Evolutionary conservation across 2,888 invertebrate species (phyloP).

Genomic region (Drosophila tanythrix): DNA sequence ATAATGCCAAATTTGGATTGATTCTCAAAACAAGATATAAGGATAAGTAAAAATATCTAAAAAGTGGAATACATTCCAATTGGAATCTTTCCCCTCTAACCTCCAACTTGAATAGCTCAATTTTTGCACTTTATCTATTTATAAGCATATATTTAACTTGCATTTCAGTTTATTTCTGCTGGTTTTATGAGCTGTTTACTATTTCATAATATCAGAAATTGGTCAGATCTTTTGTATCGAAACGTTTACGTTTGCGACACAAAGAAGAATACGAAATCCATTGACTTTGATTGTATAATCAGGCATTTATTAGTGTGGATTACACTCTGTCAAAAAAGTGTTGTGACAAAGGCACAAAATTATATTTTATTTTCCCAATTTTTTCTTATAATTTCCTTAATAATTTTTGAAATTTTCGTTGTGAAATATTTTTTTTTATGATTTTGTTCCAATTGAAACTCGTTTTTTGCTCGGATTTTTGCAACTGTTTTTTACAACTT

Average conservation of each 20-base stretch:
- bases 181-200: not conserved
- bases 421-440: not conserved
- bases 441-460: not conserved
- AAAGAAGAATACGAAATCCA: not conserved
- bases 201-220: not conserved
- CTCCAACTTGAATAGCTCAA: not conserved
- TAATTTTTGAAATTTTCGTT: not conserved
- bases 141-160: not conserved
- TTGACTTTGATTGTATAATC: not conserved
- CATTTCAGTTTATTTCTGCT: not conserved
- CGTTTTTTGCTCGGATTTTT: not conserved
- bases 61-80: not conserved
- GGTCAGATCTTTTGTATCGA: not conserved
- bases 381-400: not conserved
- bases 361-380: not conserved
- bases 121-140: not conserved
- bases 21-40: not conserved
- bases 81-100: not conserved
- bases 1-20: too few relatives aligned
- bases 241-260: slow-evolving; percentile 5
- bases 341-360: not conserved
- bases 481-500: not conserved
- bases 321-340: not conserved
- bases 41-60: not conserved
- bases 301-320: not conserved